Conservation (phyloP, 2,113 vertebrate species). For the Mustela nigripes region DNA sequence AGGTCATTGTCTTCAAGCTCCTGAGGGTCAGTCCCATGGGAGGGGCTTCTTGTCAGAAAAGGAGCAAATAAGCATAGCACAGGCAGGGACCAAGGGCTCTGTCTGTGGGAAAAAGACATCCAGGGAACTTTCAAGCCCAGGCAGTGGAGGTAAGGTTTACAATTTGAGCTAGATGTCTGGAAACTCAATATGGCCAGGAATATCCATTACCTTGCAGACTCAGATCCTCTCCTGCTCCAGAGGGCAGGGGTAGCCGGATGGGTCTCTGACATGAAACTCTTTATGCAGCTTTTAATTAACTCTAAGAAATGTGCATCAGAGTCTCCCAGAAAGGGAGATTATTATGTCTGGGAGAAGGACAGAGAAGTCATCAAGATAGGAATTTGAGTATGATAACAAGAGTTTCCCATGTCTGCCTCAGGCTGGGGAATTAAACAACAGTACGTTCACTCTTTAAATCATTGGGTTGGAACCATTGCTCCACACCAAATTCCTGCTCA, state of each 20-base stretch:
- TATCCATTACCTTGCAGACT: conserved; percentile 48
- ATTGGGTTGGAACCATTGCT: neutral
- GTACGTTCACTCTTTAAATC: neutral
- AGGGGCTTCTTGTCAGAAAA: neutral
- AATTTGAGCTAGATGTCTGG: conserved; percentile 44
- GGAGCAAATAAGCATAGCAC: neutral
- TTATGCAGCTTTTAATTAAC: conserved; percentile 55
- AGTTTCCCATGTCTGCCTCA: neutral
- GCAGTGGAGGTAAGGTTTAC: neutral
- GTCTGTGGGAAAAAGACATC: conserved; percentile 43
- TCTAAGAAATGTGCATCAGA: neutral
- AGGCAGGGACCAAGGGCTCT: neutral
- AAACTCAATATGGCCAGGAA: conserved; percentile 66
- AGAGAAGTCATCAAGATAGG: conserved; percentile 59
- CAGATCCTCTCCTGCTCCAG: neutral
- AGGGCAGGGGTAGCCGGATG: neutral
- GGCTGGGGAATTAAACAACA: neutral
- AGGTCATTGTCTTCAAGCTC: conserved; percentile 58
- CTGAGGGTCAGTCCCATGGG: neutral
- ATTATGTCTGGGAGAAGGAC: conserved; percentile 28
- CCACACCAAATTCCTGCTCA: neutral
- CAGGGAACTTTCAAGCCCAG: conserved; percentile 32
- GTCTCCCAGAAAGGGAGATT: conserved; percentile 53
- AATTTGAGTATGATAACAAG: conserved; percentile 45
- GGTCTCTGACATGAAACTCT: conserved; percentile 54